Evolutionary conservation across 2,888 invertebrate genomes (phyloP).

Genomic region (Girardia tigrina): DNA sequence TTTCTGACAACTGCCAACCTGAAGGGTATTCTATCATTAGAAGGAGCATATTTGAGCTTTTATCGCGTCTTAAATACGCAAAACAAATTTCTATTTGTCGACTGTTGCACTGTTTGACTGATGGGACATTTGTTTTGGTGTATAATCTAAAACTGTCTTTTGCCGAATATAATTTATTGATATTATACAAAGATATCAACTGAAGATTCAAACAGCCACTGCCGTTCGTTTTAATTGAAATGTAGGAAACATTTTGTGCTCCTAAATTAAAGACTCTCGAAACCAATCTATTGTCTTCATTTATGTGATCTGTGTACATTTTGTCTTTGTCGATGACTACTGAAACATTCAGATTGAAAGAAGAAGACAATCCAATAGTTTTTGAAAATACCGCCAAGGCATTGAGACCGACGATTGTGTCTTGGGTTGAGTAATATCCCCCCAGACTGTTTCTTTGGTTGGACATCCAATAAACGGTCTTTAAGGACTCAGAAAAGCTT

Average conservation of each 20-base stretch:
- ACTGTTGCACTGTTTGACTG: neutral
- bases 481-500: conserved; percentile 33
- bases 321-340: neutral
- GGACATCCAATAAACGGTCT: conserved; percentile 38
- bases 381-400: conserved; percentile 39
- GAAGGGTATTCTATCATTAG: neutral
- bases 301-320: neutral
- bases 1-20: conserved; percentile 21
- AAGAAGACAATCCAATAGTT: neutral
- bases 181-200: conserved; percentile 15
- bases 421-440: conserved; percentile 40
- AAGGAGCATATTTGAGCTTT: conserved; percentile 25
- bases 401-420: conserved; percentile 42
- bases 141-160: neutral
- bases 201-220: conserved; percentile 21
- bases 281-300: neutral
- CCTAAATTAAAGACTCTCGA: neutral
- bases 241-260: neutral
- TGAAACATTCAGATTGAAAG: neutral
- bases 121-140: neutral
- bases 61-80: neutral
- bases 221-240: neutral
- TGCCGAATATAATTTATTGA: neutral
- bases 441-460: conserved; percentile 39
- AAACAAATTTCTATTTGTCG: neutral